Percentiles rank a stretch among this genome's conserved stretches.
These are phyloP conservation scores for Phanerotoma sp. DNA, from an alignment of 2,888 invertebrate genomes.

Conservation along the genomic window DNA sequence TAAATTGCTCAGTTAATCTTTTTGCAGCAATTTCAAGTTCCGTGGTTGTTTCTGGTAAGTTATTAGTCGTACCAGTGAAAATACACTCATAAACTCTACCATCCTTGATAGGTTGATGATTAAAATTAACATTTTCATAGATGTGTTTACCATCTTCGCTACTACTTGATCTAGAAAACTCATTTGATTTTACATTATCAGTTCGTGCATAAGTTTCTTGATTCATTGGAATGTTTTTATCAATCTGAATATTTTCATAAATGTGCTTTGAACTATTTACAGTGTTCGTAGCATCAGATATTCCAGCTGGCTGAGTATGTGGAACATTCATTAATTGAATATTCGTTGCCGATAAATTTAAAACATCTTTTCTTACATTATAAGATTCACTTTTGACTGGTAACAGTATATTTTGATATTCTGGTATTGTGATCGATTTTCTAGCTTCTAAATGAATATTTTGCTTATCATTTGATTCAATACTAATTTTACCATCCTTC, in stretches of 20 bases:
- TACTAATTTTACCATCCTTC: constrained; percentile 1
- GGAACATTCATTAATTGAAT: neutral
- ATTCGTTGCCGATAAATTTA: too few species aligned
- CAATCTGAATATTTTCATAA: constrained; percentile 46
- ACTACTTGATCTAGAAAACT: constrained; percentile 16
- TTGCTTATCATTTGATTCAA: constrained; percentile 6
- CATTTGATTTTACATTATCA: constrained; percentile 21
- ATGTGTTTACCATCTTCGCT: constrained; percentile 34
- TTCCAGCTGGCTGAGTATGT: constrained; percentile 7
- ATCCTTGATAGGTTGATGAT: constrained; percentile 29
- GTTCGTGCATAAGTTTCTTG: constrained; percentile 28
- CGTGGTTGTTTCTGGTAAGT: constrained; percentile 35
- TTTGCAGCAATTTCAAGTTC: constrained; percentile 40
- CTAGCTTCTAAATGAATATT: neutral
- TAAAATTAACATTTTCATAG: constrained; percentile 44
- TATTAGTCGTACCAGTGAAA: constrained; percentile 37
- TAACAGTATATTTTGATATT: constrained; percentile 47
- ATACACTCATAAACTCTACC: constrained; percentile 40
- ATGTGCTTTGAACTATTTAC: constrained; percentile 32
- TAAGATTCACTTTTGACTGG: constrained; percentile 40
- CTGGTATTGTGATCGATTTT: constrained; percentile 24
- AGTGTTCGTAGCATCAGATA: constrained; percentile 9
- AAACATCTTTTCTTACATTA: constrained; percentile 26
- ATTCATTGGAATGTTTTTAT: constrained; percentile 38
- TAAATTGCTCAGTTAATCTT: constrained; percentile 38